These are phyloP conservation scores for Corvus cornix DNA, from an alignment of 2,113 vertebrate genomes.

Conservation along the genomic window DNA sequence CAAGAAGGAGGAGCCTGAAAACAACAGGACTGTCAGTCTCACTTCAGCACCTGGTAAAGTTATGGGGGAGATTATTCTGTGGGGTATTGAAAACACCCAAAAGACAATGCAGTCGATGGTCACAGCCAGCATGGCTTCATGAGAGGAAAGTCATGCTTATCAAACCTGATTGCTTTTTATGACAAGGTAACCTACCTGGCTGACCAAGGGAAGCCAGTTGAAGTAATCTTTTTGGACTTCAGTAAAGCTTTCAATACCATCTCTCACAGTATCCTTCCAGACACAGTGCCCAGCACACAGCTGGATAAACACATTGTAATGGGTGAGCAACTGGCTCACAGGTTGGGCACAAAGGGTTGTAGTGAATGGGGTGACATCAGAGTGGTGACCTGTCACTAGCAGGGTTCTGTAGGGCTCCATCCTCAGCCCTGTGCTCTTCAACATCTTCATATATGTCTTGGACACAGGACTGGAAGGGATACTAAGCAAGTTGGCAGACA, in stretches of 20 bases:
- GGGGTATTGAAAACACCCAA: rapidly evolving
- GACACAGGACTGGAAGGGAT: neutral
- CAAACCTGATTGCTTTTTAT: neutral
- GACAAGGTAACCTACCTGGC: neutral
- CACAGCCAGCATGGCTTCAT: neutral
- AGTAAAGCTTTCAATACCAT: neutral
- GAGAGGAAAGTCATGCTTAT: neutral
- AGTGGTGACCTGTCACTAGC: neutral
- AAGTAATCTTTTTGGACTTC: neutral
- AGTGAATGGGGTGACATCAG: neutral
- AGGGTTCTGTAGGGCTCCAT: rapidly evolving
- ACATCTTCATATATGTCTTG: neutral
- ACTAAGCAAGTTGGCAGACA: neutral
- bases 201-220: neutral
- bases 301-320: neutral
- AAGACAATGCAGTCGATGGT: neutral
- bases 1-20: neutral
- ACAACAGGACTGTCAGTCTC: neutral
- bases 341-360: neutral
- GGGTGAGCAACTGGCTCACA: neutral
- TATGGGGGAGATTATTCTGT: neutral
- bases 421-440: neutral
- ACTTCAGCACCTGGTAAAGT: neutral
- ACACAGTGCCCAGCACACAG: neutral
- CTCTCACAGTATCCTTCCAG: neutral